phyloP scores from a whole-genome alignment of 2,888 invertebrate genomes.

The Lycophotia porphyrea region DNA sequence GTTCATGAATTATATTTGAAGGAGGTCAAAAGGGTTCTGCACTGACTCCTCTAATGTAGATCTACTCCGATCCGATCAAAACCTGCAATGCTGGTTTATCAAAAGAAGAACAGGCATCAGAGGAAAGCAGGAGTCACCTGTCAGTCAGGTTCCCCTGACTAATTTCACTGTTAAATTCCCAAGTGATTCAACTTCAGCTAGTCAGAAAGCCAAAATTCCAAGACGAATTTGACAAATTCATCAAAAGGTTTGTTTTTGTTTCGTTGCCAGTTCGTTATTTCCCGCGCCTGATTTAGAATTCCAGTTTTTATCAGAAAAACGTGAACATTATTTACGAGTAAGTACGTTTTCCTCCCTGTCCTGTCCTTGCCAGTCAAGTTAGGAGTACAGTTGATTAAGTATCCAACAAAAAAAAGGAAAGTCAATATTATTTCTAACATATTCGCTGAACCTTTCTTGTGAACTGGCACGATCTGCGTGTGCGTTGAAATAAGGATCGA shows the following conservation, averaged over 20 bases:
- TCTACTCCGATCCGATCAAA: background rate
- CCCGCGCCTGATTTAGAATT: background rate
- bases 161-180: background rate
- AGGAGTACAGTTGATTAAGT: constrained; percentile 39
- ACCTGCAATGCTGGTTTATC: background rate
- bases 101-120: background rate
- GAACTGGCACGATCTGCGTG: constrained; percentile 65
- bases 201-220: background rate
- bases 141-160: background rate
- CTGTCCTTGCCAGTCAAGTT: constrained; percentile 28
- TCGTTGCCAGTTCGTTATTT: constrained; percentile 1
- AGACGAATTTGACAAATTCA: constrained; percentile 2
- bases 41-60: background rate
- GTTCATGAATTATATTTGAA: background rate
- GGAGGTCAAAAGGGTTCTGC: background rate
- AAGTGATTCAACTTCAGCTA: constrained; percentile 30
- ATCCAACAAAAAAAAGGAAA: constrained; percentile 44
- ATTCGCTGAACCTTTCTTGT: constrained; percentile 63
- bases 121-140: background rate
- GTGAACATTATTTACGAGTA: background rate
- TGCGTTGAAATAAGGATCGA: constrained; percentile 61
- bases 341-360: background rate
- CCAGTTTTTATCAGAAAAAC: background rate
- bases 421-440: constrained; percentile 63
- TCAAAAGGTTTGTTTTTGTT: constrained; percentile 5